A percentile compares a stretch with the other conserved stretches of the same genome.
Conservation (phyloP, 2,113 vertebrate species). For the Austrofundulus limnaeus region DNA sequence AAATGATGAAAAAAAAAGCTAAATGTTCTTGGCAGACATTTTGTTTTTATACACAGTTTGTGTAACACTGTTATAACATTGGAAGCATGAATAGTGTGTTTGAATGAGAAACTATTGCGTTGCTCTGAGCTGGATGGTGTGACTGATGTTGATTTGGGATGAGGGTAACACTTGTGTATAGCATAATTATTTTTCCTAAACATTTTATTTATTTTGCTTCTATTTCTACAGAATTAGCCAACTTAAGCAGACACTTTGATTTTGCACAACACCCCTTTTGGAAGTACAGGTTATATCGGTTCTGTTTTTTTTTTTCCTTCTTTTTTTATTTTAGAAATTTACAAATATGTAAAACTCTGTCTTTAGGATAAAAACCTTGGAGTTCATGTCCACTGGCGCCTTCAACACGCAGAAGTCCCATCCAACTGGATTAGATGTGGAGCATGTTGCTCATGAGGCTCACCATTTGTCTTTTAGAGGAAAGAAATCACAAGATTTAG, state of each 20-base stretch:
- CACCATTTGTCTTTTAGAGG: too few species aligned
- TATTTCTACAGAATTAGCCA: neutral
- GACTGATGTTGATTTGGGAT: neutral
- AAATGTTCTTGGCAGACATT: conserved; percentile 19
- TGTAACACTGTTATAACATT: conserved; percentile 12
- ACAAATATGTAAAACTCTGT: conserved; percentile 1
- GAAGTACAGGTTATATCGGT: conserved; percentile 3
- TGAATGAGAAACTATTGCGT: neutral
- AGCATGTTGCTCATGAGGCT: neutral
- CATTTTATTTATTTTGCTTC: conserved; percentile 22
- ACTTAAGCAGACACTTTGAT: neutral
- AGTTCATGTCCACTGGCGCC: neutral
- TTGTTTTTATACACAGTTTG: conserved; percentile 12
- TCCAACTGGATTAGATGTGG: neutral
- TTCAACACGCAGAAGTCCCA: neutral
- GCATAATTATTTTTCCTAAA: conserved; percentile 19
- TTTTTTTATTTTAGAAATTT: neutral
- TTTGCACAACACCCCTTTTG: neutral
- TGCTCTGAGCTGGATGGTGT: neutral
- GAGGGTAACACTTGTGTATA: conserved; percentile 4
- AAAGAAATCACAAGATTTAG: too few species aligned
- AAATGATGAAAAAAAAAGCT: conserved; percentile 21
- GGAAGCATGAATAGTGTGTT: conserved; percentile 3
- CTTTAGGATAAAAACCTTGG: conserved; percentile 1
- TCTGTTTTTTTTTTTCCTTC: neutral